A percentile compares a stretch with the other conserved stretches of the same genome.
phyloP scores from a whole-genome alignment of 1,140 invertebrate genomes.

The Antheraea mylitta region DNA sequence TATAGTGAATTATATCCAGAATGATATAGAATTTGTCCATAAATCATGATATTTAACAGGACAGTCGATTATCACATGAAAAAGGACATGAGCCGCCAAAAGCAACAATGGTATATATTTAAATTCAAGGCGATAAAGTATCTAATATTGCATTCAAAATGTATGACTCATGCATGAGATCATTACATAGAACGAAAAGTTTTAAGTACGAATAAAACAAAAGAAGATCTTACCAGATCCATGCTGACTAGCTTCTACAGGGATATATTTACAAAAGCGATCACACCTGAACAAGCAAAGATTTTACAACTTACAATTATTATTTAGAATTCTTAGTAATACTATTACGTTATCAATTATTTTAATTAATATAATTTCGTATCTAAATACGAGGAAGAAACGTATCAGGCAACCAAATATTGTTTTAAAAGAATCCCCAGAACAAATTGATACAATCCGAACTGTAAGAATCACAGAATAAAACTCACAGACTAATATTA shows the following conservation, averaged over 20 bases:
- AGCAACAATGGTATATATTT: no score
- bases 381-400: not conserved
- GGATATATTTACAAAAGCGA: slow-evolving; percentile 14
- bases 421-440: no score
- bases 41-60: no score
- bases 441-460: no score
- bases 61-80: no score
- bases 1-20: no score
- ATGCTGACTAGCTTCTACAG: slow-evolving; percentile 11
- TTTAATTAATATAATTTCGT: not conserved
- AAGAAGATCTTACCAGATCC: slow-evolving; percentile 21
- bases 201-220: not conserved
- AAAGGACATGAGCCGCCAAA: no score
- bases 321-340: not conserved
- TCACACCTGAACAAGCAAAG: slow-evolving; percentile 1
- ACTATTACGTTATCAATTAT: no score
- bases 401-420: not conserved
- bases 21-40: no score
- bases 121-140: not conserved
- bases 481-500: no score
- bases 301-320: not conserved
- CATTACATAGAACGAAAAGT: slow-evolving; percentile 2
- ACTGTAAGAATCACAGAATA: no score
- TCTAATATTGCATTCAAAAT: not conserved
- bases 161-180: slow-evolving; percentile 14